Percentiles rank a stretch among this genome's conserved stretches.
These are phyloP conservation scores for Amiota mariae DNA, from an alignment of 2,888 invertebrate genomes.

Conservation along the genomic window DNA sequence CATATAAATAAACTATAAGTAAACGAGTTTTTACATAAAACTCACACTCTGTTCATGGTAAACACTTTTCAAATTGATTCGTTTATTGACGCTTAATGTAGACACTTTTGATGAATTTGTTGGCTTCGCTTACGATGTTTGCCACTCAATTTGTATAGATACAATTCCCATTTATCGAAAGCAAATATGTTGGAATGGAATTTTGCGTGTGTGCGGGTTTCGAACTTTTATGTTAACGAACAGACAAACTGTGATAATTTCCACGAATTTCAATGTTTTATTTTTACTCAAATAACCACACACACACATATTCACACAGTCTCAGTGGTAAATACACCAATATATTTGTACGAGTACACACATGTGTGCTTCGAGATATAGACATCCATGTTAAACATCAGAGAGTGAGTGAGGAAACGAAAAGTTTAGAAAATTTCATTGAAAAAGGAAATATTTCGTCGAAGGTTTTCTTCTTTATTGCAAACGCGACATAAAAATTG, in stretches of 20 bases:
- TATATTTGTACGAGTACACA: too few species aligned
- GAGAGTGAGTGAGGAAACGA: not conserved
- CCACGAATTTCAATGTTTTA: conserved; percentile 50
- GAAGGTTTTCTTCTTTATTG: conserved; percentile 15
- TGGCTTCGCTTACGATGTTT: conserved; percentile 29
- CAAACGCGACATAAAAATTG: conserved; percentile 12
- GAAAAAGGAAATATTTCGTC: conserved; percentile 3
- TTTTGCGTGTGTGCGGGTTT: conserved; percentile 3
- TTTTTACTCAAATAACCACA: conserved; percentile 12
- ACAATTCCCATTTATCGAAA: not conserved
- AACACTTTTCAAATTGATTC: not conserved
- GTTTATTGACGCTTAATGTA: conserved; percentile 15
- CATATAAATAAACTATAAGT: too few species aligned
- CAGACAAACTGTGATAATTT: conserved; percentile 54
- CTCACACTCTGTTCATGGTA: not conserved
- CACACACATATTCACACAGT: not conserved
- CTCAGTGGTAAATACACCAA: not conserved
- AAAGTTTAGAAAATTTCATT: conserved; percentile 12
- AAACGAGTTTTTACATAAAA: too few species aligned
- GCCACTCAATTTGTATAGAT: conserved; percentile 16
- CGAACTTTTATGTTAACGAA: conserved; percentile 49
- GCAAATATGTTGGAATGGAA: not conserved
- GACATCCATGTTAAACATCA: too few species aligned
- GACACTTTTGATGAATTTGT: conserved; percentile 33
- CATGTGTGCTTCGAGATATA: too few species aligned